Evolutionary conservation across 1,140 invertebrate genomes (phyloP).

Genomic region (Drosophila asahinai): DNA sequence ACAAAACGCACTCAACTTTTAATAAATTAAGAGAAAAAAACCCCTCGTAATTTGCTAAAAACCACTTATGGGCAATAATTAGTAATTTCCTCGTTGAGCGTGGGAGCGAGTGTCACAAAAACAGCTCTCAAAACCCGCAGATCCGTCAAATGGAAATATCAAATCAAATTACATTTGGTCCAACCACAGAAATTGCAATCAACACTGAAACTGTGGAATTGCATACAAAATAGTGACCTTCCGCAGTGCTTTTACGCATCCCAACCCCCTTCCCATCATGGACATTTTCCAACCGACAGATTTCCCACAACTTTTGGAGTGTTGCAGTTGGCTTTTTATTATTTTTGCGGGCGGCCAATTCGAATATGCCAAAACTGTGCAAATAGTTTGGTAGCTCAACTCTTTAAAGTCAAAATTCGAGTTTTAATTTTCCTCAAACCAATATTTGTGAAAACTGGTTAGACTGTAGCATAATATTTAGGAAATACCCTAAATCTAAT

Average conservation of each 20-base stretch:
- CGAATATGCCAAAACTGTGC: slow-evolving; percentile 5
- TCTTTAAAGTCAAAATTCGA: slow-evolving; percentile 4
- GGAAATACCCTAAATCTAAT: no score
- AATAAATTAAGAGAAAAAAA: not conserved
- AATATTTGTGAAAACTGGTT: no score
- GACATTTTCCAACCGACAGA: slow-evolving; percentile 12
- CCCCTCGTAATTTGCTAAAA: not conserved
- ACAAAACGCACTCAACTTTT: no score
- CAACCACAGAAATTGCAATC: slow-evolving; percentile 40
- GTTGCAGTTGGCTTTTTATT: slow-evolving; percentile 11
- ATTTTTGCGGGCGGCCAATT: slow-evolving; percentile 16
- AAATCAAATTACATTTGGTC: slow-evolving; percentile 30
- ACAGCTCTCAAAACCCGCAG: not conserved
- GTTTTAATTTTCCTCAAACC: not conserved
- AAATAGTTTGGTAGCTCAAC: not conserved
- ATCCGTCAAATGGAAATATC: slow-evolving; percentile 39
- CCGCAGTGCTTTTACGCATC: not conserved
- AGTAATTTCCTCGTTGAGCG: not conserved
- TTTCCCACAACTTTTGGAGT: not conserved
- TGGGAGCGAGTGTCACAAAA: not conserved
- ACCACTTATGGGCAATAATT: not conserved
- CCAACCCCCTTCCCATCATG: not conserved
- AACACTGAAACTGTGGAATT: slow-evolving; percentile 30
- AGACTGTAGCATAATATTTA: no score
- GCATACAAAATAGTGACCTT: slow-evolving; percentile 26